Conservation (phyloP, 2,888 invertebrate genomes). For the Himalopsyche japonica region DNA sequence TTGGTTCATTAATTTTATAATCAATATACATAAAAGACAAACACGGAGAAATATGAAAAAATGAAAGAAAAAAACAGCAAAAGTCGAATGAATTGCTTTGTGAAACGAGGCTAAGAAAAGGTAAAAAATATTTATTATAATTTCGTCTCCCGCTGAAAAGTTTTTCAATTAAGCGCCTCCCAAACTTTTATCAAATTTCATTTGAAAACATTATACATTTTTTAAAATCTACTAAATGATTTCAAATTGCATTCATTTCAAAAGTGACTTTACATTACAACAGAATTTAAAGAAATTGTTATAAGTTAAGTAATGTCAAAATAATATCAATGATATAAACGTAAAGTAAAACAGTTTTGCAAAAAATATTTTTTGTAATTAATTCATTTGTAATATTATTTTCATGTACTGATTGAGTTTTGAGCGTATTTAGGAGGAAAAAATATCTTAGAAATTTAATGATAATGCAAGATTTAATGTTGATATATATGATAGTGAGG, state of each 20-base stretch:
- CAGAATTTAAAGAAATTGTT: no score
- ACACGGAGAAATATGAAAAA: background rate
- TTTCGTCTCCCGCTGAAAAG: slow-evolving; percentile 32
- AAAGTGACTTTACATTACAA: no score
- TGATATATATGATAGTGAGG: no score
- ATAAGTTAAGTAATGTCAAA: no score
- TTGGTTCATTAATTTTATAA: background rate
- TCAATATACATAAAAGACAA: background rate
- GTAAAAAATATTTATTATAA: slow-evolving; percentile 35
- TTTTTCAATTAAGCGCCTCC: slow-evolving; percentile 29
- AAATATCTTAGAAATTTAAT: no score
- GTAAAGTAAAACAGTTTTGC: no score
- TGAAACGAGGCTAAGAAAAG: background rate
- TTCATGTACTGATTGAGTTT: no score
- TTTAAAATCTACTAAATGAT: background rate
- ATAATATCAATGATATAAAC: no score
- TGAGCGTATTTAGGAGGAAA: no score
- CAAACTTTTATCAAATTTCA: slow-evolving; percentile 7
- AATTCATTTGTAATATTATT: no score
- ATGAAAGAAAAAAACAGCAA: background rate
- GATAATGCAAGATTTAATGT: no score
- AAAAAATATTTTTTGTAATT: no score
- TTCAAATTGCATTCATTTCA: background rate
- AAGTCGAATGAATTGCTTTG: background rate
- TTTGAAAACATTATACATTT: background rate